Conservation (phyloP, 2,113 vertebrate species). For the Varanus komodoensis region DNA sequence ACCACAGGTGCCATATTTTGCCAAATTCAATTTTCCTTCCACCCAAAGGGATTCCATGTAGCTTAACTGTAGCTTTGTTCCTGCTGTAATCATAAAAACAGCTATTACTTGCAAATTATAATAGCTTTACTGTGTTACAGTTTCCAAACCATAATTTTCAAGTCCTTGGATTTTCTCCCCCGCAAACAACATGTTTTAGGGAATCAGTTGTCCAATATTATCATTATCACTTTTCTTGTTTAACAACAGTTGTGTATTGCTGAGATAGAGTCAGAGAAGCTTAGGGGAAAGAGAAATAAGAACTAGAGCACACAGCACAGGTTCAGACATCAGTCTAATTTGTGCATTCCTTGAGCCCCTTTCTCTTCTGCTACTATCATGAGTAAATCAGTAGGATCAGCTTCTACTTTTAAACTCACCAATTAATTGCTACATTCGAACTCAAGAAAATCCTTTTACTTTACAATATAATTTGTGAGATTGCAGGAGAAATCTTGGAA, state of each 20-base stretch:
- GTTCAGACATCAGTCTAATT: neutral
- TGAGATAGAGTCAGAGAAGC: constrained; percentile 43
- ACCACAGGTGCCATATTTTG: neutral
- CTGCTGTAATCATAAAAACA: constrained; percentile 60
- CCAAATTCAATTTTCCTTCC: constrained; percentile 32
- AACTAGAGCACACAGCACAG: neutral
- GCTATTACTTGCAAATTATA: constrained; percentile 65
- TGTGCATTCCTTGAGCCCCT: neutral
- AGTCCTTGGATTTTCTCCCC: constrained; percentile 41
- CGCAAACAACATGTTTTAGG: constrained; percentile 46
- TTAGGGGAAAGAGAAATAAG: neutral
- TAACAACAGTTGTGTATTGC: constrained; percentile 52
- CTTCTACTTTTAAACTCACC: neutral
- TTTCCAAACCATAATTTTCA: constrained; percentile 62
- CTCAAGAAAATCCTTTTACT: neutral
- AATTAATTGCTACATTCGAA: neutral
- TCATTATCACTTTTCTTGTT: constrained; percentile 63
- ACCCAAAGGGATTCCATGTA: constrained; percentile 2
- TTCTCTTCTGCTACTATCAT: neutral
- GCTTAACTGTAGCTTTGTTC: constrained; percentile 48
- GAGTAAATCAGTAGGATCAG: neutral
- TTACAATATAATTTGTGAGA: neutral
- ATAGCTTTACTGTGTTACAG: constrained; percentile 64
- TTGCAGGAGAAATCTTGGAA: too few relatives aligned
- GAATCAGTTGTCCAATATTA: constrained; percentile 52